phyloP scores from a whole-genome alignment of 2,113 vertebrate genomes.

The Leuciscus idus region DNA sequence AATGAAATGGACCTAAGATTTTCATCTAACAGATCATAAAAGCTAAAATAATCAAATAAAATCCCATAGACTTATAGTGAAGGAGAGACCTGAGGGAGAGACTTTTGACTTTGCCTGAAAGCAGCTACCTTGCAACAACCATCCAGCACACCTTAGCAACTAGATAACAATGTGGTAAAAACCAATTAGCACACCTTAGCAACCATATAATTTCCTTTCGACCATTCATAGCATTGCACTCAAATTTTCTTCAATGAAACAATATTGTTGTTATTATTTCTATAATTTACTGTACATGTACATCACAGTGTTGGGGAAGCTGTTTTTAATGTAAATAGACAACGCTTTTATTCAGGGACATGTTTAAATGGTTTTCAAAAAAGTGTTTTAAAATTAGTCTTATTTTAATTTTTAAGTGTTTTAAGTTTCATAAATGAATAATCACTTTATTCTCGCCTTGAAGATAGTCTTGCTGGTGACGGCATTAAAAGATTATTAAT shows the following conservation, averaged over 20 bases:
- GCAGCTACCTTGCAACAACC: background rate
- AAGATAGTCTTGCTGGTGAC: too few relatives aligned
- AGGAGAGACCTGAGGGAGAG: background rate
- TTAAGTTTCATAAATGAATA: too few relatives aligned
- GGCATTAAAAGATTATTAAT: too few relatives aligned
- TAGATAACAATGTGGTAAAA: background rate
- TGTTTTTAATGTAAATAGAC: too few relatives aligned
- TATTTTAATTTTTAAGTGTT: too few relatives aligned
- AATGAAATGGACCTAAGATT: background rate
- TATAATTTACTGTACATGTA: background rate
- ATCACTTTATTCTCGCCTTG: too few relatives aligned
- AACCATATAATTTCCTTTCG: background rate
- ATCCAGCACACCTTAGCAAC: background rate
- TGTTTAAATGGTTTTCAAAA: too few relatives aligned
- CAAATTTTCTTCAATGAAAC: background rate
- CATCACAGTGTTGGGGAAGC: background rate
- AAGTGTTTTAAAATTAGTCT: too few relatives aligned
- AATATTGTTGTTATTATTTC: too few relatives aligned
- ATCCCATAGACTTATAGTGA: background rate
- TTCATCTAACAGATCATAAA: background rate
- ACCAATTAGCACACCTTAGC: background rate
- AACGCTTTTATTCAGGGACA: too few relatives aligned
- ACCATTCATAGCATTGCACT: background rate
- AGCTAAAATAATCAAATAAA: background rate
- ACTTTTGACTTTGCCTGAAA: background rate